Conservation (phyloP, 2,113 vertebrate genomes). For the Rhabdomys dilectus region DNA sequence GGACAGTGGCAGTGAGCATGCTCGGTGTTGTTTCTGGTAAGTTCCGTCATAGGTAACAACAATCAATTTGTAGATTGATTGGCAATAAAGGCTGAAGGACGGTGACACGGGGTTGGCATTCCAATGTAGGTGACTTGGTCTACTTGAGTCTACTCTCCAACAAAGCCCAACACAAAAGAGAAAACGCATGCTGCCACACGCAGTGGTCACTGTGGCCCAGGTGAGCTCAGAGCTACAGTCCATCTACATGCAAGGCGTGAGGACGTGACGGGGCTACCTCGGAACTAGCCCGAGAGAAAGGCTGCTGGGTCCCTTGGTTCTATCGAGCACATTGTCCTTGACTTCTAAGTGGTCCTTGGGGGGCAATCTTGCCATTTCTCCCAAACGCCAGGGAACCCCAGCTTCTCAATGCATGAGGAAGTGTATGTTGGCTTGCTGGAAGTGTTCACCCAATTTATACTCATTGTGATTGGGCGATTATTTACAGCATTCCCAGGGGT, state of each 20-base stretch:
- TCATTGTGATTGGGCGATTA: conserved; percentile 69
- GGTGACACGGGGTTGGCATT: neutral
- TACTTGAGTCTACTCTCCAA: neutral
- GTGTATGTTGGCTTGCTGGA: neutral
- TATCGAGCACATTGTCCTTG: neutral
- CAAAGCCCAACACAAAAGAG: neutral
- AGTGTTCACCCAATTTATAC: conserved; percentile 64
- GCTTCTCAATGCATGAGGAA: conserved; percentile 48
- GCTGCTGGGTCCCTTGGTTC: neutral
- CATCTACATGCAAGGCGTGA: neutral
- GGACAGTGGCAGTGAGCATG: no score
- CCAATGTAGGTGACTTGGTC: neutral
- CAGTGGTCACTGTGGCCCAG: neutral
- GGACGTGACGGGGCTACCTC: neutral
- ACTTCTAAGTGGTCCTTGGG: neutral
- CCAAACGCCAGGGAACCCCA: neutral
- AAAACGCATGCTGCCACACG: neutral
- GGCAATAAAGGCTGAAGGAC: no score
- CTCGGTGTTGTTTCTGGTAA: neutral
- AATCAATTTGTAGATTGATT: neutral
- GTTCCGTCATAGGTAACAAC: neutral
- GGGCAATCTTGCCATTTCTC: neutral
- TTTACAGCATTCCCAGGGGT: neutral
- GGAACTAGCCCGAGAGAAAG: neutral
- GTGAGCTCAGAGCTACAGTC: no score